A percentile compares a stretch with the other conserved stretches of the same genome.
These are phyloP conservation scores for Drosophila bocki DNA, from an alignment of 1,140 invertebrate species.

Conservation along the genomic window DNA sequence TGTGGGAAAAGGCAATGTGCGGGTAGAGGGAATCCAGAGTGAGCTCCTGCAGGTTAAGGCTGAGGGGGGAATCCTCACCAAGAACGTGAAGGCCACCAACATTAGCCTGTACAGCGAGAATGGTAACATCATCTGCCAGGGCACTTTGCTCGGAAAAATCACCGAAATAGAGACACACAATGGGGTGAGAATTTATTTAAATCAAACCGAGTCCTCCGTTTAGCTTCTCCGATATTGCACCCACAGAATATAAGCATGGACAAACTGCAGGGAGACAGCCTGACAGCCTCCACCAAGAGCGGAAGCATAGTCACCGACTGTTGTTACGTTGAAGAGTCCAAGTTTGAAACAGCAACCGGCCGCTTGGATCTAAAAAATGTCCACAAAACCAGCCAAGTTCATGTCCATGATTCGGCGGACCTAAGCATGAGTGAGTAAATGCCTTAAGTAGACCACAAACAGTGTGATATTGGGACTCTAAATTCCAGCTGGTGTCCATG, in stretches of 20 bases:
- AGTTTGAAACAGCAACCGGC: conserved; percentile 71
- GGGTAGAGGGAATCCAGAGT: conserved; percentile 60
- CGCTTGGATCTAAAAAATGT: conserved; percentile 74
- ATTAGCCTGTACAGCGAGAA: conserved; percentile 59
- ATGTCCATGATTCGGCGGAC: conserved; percentile 62
- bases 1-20: conserved; percentile 39
- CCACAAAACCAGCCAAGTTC: conserved; percentile 70
- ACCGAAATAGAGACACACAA: conserved; percentile 61
- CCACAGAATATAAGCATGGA: conserved; percentile 67
- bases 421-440: conserved; percentile 75
- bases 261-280: conserved; percentile 74
- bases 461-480: background rate
- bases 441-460: background rate
- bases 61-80: conserved; percentile 58
- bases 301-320: conserved; percentile 73
- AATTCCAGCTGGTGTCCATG: conserved; percentile 74
- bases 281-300: conserved; percentile 61
- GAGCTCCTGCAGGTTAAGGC: conserved; percentile 59
- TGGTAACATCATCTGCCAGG: conserved; percentile 67
- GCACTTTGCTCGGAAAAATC: conserved; percentile 63
- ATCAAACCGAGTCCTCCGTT: too few species aligned
- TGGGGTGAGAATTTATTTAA: conserved; percentile 49
- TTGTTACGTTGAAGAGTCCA: conserved; percentile 79
- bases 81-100: conserved; percentile 60
- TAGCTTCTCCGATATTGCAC: background rate